Conservation (phyloP, 2,113 vertebrate genomes). For the Heptranchias perlo region DNA sequence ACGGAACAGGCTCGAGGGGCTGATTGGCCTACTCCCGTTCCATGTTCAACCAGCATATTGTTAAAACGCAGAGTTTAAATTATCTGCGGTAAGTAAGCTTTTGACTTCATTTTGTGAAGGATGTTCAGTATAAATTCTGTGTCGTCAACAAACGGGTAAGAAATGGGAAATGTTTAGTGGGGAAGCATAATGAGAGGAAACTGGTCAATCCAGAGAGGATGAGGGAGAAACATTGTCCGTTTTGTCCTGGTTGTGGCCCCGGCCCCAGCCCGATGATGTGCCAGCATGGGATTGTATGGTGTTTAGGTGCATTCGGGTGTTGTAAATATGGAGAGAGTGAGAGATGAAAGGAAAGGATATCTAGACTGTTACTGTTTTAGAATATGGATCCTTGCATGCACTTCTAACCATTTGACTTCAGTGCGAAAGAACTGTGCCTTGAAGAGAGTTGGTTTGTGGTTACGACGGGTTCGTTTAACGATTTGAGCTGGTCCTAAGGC, state of each 20-base stretch:
- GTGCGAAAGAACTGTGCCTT: not conserved
- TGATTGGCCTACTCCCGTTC: too few relatives aligned
- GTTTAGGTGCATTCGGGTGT: not conserved
- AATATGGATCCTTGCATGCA: not conserved
- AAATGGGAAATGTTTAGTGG: not conserved
- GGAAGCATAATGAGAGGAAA: not conserved
- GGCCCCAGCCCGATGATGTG: not conserved
- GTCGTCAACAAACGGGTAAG: not conserved
- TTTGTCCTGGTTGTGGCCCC: not conserved
- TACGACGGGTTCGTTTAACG: not conserved
- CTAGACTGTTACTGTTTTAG: not conserved
- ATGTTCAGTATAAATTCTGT: not conserved
- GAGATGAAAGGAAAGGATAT: not conserved
- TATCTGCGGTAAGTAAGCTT: not conserved
- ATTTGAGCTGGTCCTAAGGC: not conserved
- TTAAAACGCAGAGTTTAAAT: not conserved
- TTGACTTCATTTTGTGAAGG: not conserved
- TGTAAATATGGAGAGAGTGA: not conserved
- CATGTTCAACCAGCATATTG: not conserved
- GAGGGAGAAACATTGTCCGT: not conserved
- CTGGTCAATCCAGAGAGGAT: not conserved
- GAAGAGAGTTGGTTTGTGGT: not conserved
- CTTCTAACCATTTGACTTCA: not conserved
- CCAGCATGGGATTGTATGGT: conserved; percentile 4
- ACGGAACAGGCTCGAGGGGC: too few relatives aligned